Evolutionary conservation across 2,113 vertebrate genomes (phyloP).

Genomic region (Tretioscincus oriximinensis): DNA sequence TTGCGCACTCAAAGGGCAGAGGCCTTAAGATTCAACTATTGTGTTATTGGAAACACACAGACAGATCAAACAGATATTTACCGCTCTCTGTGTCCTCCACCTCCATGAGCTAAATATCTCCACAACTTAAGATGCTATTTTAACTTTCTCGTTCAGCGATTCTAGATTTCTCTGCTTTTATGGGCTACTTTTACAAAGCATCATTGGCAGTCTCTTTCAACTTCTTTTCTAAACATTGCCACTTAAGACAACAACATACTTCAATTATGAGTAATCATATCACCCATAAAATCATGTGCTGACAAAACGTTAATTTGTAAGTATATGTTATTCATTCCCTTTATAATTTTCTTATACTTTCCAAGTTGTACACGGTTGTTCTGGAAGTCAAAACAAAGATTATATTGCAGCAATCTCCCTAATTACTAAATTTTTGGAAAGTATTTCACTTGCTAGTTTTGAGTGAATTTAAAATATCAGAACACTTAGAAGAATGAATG

Average conservation of each 20-base stretch:
- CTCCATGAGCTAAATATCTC: conserved; percentile 15
- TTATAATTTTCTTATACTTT: conserved; percentile 36
- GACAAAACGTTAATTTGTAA: conserved; percentile 36
- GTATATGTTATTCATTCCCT: conserved; percentile 48
- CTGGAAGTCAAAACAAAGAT: conserved; percentile 56
- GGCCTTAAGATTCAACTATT: conserved; percentile 69
- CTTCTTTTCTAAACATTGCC: background rate
- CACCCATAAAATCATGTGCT: conserved; percentile 22
- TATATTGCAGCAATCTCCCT: conserved; percentile 30
- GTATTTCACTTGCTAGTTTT: conserved; percentile 39
- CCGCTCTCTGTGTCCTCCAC: conserved; percentile 32
- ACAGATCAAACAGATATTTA: conserved; percentile 68
- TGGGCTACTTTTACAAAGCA: background rate
- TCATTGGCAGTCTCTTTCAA: background rate
- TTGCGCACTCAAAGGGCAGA: conserved; percentile 74
- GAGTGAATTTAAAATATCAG: conserved; percentile 32
- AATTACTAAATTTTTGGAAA: conserved; percentile 50
- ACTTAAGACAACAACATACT: conserved; percentile 17
- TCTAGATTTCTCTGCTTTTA: background rate
- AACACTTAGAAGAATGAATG: background rate
- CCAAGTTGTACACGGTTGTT: conserved; percentile 44
- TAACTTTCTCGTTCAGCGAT: background rate
- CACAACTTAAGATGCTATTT: conserved; percentile 13
- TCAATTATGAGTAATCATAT: conserved; percentile 24
- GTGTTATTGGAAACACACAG: conserved; percentile 74